Conservation (phyloP, 2,113 vertebrate species). For the Tapirus terrestris region DNA sequence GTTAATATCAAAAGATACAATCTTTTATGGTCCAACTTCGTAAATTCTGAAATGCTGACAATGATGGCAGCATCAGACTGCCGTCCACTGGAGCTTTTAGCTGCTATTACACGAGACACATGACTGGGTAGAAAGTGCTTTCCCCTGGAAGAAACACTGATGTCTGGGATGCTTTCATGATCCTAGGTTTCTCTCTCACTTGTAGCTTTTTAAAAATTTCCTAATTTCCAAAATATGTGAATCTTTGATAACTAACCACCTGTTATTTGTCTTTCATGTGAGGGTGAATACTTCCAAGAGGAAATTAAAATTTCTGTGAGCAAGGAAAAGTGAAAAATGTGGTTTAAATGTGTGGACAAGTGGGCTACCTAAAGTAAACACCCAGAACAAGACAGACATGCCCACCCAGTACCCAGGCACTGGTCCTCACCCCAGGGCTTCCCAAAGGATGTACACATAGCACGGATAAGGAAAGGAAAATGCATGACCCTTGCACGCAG, state of each 20-base stretch:
- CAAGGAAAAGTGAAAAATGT: background rate
- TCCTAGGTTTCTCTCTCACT: background rate
- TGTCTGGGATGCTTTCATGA: background rate
- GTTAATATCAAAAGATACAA: background rate
- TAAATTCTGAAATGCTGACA: background rate
- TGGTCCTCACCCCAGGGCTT: background rate
- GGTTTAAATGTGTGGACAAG: background rate
- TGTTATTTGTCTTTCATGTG: background rate
- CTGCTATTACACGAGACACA: background rate
- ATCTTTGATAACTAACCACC: background rate
- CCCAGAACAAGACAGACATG: background rate
- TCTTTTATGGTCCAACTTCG: background rate
- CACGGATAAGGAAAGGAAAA: background rate
- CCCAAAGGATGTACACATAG: rapidly evolving
- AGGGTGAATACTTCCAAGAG: background rate
- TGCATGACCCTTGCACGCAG: background rate
- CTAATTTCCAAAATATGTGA: background rate
- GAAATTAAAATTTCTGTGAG: background rate
- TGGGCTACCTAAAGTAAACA: background rate
- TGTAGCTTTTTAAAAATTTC: background rate
- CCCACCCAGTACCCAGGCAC: rapidly evolving
- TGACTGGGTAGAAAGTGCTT: background rate
- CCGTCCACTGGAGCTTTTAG: background rate
- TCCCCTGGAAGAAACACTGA: background rate
- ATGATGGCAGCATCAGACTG: background rate